Evolutionary conservation across 2,113 vertebrate genomes (phyloP).

Genomic region (Centropristis striata): DNA sequence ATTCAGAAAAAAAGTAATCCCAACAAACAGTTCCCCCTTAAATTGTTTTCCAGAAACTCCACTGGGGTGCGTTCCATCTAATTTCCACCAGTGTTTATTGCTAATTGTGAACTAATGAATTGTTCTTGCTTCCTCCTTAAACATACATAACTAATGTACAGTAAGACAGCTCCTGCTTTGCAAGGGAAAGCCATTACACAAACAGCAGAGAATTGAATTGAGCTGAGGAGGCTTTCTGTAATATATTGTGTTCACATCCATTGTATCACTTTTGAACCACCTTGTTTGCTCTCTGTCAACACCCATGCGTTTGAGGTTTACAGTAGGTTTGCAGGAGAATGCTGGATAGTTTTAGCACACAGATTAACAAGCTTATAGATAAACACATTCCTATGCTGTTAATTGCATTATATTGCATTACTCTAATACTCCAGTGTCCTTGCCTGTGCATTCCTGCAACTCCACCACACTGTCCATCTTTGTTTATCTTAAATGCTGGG

Average conservation of each 20-base stretch:
- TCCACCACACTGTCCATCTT: neutral
- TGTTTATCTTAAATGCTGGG: constrained; percentile 5
- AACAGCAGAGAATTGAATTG: constrained; percentile 32
- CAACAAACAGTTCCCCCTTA: neutral
- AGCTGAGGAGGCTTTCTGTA: constrained; percentile 30
- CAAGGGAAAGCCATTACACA: constrained; percentile 32
- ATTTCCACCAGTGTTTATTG: constrained; percentile 46
- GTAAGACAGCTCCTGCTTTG: constrained; percentile 40
- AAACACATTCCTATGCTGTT: constrained; percentile 26
- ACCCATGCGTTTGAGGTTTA: constrained; percentile 38
- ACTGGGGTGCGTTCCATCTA: constrained; percentile 29
- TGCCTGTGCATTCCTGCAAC: constrained; percentile 2
- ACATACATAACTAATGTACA: constrained; percentile 56
- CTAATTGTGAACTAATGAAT: constrained; percentile 59
- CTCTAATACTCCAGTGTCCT: constrained; percentile 23
- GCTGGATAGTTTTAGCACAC: constrained; percentile 1
- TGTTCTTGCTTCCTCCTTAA: constrained; percentile 41
- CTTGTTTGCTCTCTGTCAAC: constrained; percentile 47
- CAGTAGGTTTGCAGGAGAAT: constrained; percentile 3
- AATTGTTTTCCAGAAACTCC: constrained; percentile 18
- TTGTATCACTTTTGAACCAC: constrained; percentile 30
- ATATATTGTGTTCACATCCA: constrained; percentile 37
- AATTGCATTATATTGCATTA: constrained; percentile 33
- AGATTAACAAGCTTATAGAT: constrained; percentile 32
- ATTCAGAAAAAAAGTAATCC: constrained; percentile 4